These are phyloP conservation scores for Teleogryllus occipitalis DNA, from an alignment of 1,140 invertebrate species.

Conservation along the genomic window DNA sequence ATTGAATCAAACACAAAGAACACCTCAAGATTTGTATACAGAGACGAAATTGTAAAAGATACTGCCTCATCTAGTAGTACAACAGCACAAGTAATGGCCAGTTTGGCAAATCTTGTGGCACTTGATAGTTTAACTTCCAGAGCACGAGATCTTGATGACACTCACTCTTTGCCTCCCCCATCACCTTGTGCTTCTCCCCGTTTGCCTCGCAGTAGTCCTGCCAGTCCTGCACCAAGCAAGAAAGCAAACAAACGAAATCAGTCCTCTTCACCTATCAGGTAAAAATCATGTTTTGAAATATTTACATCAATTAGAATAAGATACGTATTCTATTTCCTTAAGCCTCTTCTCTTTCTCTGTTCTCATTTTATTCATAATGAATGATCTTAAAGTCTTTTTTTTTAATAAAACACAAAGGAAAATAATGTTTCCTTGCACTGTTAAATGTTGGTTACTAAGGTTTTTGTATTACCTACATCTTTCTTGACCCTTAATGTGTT, in stretches of 20 bases:
- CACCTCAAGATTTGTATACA: background rate
- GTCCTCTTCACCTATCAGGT: slow-evolving; percentile 66
- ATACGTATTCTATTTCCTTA: background rate
- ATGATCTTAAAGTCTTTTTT: background rate
- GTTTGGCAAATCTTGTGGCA: background rate
- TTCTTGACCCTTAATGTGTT: too few species aligned
- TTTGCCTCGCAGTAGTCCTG: slow-evolving; percentile 58
- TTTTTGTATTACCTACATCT: too few species aligned
- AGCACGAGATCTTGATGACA: slow-evolving; percentile 8
- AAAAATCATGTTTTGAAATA: background rate
- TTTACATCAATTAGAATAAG: background rate
- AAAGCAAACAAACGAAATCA: slow-evolving; percentile 60
- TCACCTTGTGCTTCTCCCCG: slow-evolving; percentile 33
- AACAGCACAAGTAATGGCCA: background rate
- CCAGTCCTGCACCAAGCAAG: slow-evolving; percentile 61
- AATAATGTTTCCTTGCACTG: background rate
- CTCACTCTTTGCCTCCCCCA: slow-evolving; percentile 21
- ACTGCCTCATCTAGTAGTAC: background rate
- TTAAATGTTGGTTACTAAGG: too few species aligned
- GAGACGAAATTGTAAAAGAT: background rate
- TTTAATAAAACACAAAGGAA: background rate
- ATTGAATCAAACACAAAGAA: background rate
- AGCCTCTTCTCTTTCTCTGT: background rate
- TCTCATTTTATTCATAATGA: background rate
- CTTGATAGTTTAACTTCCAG: slow-evolving; percentile 10